Evolutionary conservation across 2,888 invertebrate species (phyloP).

Genomic region (Keiferia lycopersicella): DNA sequence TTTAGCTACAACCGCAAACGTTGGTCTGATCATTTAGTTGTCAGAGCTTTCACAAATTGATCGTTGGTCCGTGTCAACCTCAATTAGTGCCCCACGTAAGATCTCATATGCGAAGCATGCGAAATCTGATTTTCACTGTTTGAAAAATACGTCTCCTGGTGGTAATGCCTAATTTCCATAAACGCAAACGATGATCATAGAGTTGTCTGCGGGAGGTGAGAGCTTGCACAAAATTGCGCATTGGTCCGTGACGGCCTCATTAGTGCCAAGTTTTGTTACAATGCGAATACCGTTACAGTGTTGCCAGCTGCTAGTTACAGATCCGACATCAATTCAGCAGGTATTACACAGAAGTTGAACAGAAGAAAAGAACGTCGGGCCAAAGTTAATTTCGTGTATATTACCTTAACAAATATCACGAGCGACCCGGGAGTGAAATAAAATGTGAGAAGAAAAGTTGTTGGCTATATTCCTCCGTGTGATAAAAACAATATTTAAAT

Average conservation of each 20-base stretch:
- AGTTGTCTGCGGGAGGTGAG: neutral
- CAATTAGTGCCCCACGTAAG: too few relatives aligned
- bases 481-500: too few relatives aligned
- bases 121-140: too few relatives aligned
- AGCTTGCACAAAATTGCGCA: slow-evolving; percentile 33
- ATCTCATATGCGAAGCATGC: too few relatives aligned
- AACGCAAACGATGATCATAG: slow-evolving; percentile 9
- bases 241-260: slow-evolving; percentile 54
- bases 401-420: too few relatives aligned
- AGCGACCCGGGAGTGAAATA: too few relatives aligned
- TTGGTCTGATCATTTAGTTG: slow-evolving; percentile 10
- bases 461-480: too few relatives aligned
- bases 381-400: too few relatives aligned
- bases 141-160: too few relatives aligned
- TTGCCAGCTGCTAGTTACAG: neutral
- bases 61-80: slow-evolving; percentile 50
- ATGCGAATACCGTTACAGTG: slow-evolving; percentile 34
- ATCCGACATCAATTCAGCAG: neutral
- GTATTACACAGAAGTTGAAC: too few relatives aligned
- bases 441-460: too few relatives aligned
- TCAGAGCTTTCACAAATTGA: slow-evolving; percentile 29
- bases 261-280: slow-evolving; percentile 58
- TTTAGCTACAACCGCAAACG: neutral
- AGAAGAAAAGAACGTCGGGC: too few relatives aligned
- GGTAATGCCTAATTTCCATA: neutral